Conservation (phyloP, 2,888 invertebrate genomes). For the Rhingia rostrata region DNA sequence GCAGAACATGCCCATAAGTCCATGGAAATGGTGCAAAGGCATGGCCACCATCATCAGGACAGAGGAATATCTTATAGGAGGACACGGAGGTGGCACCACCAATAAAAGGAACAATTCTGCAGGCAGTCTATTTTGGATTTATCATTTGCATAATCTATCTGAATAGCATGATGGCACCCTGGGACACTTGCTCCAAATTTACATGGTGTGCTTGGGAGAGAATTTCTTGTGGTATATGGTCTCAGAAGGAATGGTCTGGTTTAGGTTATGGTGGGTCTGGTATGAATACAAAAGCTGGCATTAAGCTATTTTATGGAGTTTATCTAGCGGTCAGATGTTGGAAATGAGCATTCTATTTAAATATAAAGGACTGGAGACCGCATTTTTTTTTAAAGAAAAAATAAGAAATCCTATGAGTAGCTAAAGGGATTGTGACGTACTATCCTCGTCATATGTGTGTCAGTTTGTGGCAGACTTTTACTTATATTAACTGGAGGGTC, state of each 20-base stretch:
- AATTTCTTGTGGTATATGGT: not conserved
- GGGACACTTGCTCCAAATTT: slow-evolving; percentile 32
- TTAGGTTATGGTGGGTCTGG: not conserved
- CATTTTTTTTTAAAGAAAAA: not conserved
- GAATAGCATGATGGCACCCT: slow-evolving; percentile 26
- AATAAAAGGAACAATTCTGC: slow-evolving; percentile 33
- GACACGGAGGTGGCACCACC: not conserved
- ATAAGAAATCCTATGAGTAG: not conserved
- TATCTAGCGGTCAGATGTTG: slow-evolving; percentile 20
- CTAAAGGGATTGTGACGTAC: not conserved
- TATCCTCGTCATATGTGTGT: no score
- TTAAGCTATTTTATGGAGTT: slow-evolving; percentile 5
- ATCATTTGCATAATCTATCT: slow-evolving; percentile 65
- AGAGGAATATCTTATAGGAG: slow-evolving; percentile 1
- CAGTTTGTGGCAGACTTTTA: no score
- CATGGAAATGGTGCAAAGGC: slow-evolving; percentile 45
- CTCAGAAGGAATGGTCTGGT: not conserved
- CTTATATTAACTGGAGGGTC: no score
- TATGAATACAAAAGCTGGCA: not conserved
- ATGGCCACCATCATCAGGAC: not conserved
- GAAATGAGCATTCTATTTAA: slow-evolving; percentile 22
- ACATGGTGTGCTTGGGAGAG: slow-evolving; percentile 16
- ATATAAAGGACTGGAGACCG: not conserved
- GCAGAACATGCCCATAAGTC: slow-evolving; percentile 58
- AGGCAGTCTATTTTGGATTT: slow-evolving; percentile 35